Base-by-base conservation (phyloP, 2,888 invertebrate species). In the Nipponacmea schrenckii region DNA sequence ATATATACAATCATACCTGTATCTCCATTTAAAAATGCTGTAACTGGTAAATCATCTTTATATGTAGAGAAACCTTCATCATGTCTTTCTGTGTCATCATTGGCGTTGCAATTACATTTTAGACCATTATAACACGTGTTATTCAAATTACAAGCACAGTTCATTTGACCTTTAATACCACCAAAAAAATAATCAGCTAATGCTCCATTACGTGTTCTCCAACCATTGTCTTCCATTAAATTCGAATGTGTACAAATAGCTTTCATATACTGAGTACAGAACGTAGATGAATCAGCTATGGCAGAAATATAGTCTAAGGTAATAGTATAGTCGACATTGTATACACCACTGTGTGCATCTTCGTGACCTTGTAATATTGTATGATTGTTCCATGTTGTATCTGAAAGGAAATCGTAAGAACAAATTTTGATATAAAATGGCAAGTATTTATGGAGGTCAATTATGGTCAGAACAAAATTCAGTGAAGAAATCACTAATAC, bases 21-120 rank as follows among this genome's bases (percentile, higher is more conserved):
- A 56, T 56, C 56, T 10, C 56, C 56, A 24, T 12, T 24, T 24
- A 56, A 56, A 56, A 56, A 24, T 7, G 56, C 56, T n/a, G 56
- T 56, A 56, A 56, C 24, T 56, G 56, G 56, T 56, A 56, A 24
- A 24, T 56, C 56, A 2, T 56, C 56, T 56, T 56, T 56, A 56
- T 56, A 56, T 24, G 20, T 8, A 56, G 24, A 24, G 20, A 24
- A 56, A 20, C 56, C 56, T 14, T 56, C 56, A 24, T 56, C 56
- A 7, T 24, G 0, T 56, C 56, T 56, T 56, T 12, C 2, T 20
- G 0, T 8, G 7, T 4, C 1, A 8, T 56, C 56, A 56, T 56
- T 20, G 10, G 8, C 24, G n/a, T 56, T 14, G 20, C 56, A 56
- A 56, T 56, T 56, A 56, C 56, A 56, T 5, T 24, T 12, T 20